A percentile compares a stretch with the other conserved stretches of the same genome.
Conservation (phyloP, 2,888 invertebrate species). For the Nomada fucata region DNA sequence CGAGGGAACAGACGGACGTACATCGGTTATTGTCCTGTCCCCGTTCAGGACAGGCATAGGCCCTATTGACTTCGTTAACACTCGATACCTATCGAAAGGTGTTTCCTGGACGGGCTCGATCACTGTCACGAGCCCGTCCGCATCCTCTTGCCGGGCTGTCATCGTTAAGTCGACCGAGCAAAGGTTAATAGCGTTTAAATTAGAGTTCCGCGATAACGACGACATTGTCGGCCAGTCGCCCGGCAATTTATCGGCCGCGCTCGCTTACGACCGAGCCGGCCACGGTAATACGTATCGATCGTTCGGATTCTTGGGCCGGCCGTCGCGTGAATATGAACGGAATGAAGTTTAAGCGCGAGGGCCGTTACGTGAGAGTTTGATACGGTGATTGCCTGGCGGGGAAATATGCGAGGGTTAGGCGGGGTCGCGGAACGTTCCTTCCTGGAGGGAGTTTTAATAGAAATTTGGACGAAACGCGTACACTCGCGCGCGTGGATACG, state of each 20-base stretch:
- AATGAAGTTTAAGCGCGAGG: neutral
- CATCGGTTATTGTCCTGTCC: conserved; percentile 74
- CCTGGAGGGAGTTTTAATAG: neutral
- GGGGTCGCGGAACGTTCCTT: neutral
- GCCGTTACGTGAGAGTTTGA: neutral
- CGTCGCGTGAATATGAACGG: neutral
- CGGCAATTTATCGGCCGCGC: conserved; percentile 43
- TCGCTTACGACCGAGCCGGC: conserved; percentile 18
- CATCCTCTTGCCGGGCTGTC: conserved; percentile 27
- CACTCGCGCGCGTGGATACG: too few relatives aligned
- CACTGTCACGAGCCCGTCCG: conserved; percentile 52
- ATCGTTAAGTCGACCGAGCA: conserved; percentile 46
- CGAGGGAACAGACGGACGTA: conserved; percentile 67
- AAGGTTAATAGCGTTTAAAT: conserved; percentile 56
- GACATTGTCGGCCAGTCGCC: conserved; percentile 41
- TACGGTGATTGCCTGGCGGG: conserved; percentile 5
- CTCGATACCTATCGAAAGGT: conserved; percentile 68
- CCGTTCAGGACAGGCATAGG: conserved; percentile 52
- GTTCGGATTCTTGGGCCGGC: conserved; percentile 1
- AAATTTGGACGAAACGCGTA: neutral
- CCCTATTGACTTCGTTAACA: conserved; percentile 75
- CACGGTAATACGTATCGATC: conserved; percentile 38
- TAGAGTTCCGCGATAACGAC: conserved; percentile 52
- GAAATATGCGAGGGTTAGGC: conserved; percentile 3
- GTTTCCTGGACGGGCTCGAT: conserved; percentile 64